Evolutionary conservation across 2,113 vertebrate species (phyloP), one percentile per base, ranked within the genome.

Genomic region (Cavia porcellus): DNA sequence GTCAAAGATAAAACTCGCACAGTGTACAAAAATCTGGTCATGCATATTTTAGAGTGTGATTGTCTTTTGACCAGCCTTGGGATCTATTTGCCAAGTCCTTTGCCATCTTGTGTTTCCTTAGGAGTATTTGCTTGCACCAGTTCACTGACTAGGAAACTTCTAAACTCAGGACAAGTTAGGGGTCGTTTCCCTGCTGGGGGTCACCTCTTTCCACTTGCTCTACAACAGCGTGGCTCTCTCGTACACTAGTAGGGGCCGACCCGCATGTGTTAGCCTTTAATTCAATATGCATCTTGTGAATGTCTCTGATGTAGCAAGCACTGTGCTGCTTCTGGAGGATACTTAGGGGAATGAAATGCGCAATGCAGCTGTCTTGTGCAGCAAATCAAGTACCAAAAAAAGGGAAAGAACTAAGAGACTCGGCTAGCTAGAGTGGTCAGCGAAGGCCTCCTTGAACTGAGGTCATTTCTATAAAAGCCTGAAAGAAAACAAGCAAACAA

Each of bases 1-100:
- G 92, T 95, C 91, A 92, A 90, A 97, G 93, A 96, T 92, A 97
- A 96, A 92, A 92, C 91, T 70, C 52, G 59, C 47, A 20, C 30
- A 4, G 82, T 32, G 77, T n/a, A 32, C 50, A 47, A 90, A 90
- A 96, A 95, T 96, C 98, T 97, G 97, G 92, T 66, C 20, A 3
- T 96, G 96, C 75, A 75, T 70, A 90, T 75, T 91, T 84, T 57
- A n/a, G 52, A 28, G 38, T 30, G 74, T 81, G 93, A 85, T 89
- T 61, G 68, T 90, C 96, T 92, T 82, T 77, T 72, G 85, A 89
- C 92, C 90, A 88, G 88, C 75, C 84, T 11, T 0, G 14, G 80
- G 84, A 47, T 38, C 68, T 4, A 0, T 19, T 80, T 61, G 77
- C 52, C 14, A 32, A 42, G 42, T 38, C 79, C 30, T 72, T 72